Evolutionary conservation across 2,797 vertebrate genomes (phyloP).

Genomic region (Leptatherina wallacei): DNA sequence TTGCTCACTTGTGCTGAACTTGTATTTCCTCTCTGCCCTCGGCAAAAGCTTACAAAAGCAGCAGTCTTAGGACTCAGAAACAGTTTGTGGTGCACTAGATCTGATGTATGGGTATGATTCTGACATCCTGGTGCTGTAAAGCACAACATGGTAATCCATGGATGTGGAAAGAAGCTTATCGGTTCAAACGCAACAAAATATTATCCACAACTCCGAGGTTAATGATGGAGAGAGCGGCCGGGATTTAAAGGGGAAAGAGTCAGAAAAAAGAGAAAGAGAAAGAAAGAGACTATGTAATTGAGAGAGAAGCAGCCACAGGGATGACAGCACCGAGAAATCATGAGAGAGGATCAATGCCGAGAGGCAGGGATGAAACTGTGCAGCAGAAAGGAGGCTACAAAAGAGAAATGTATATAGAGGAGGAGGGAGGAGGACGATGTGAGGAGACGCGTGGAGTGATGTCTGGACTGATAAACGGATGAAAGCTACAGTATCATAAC

Average conservation of each 20-base stretch:
- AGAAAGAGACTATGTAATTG: slow-evolving; percentile 37
- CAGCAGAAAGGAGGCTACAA: slow-evolving; percentile 35
- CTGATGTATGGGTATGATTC: slow-evolving; percentile 18
- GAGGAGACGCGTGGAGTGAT: slow-evolving; percentile 41
- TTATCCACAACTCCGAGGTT: slow-evolving; percentile 34
- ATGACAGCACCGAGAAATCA: slow-evolving; percentile 21
- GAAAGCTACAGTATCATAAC: slow-evolving; percentile 51
- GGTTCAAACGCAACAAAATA: slow-evolving; percentile 30
- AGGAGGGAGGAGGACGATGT: slow-evolving; percentile 6
- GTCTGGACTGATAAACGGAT: slow-evolving; percentile 59
- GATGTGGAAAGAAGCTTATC: slow-evolving; percentile 50
- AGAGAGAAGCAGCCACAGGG: slow-evolving; percentile 38
- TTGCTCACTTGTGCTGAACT: not conserved
- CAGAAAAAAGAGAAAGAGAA: slow-evolving; percentile 6
- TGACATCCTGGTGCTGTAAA: slow-evolving; percentile 17
- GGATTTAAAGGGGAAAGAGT: slow-evolving; percentile 49
- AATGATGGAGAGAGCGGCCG: slow-evolving; percentile 41
- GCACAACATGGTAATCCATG: slow-evolving; percentile 38
- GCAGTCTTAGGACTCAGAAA: not conserved
- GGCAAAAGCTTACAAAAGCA: slow-evolving; percentile 9
- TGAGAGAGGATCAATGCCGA: slow-evolving; percentile 44
- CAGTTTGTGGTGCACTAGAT: not conserved
- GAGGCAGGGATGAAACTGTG: slow-evolving; percentile 54
- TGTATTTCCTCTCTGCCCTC: slow-evolving; percentile 4
- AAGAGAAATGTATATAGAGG: slow-evolving; percentile 3